These are phyloP conservation scores for Xerus inauris DNA, from an alignment of 2,113 vertebrate species.

Conservation along the genomic window DNA sequence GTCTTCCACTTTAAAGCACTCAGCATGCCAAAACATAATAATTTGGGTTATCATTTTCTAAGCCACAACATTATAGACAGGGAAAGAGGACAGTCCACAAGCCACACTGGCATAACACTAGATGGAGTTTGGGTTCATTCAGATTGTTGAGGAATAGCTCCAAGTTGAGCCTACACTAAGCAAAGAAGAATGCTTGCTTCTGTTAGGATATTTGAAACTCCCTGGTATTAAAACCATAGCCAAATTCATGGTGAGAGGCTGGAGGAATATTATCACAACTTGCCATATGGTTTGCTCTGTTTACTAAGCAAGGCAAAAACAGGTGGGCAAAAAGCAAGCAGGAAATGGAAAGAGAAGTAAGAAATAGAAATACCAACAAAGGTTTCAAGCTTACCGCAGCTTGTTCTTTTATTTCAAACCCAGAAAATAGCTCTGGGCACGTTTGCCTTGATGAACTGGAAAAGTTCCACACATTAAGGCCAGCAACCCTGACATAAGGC, in stretches of 20 bases:
- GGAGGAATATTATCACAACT: slow-evolving; percentile 43
- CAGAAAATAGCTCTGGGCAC: slow-evolving; percentile 74
- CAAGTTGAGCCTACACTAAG: not conserved
- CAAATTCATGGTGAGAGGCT: not conserved
- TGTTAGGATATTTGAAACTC: slow-evolving; percentile 42
- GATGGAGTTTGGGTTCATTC: not conserved
- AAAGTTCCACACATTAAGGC: slow-evolving; percentile 74
- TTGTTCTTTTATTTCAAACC: slow-evolving; percentile 76
- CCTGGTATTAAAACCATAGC: not conserved
- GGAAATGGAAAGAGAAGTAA: slow-evolving; percentile 55
- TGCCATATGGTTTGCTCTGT: slow-evolving; percentile 59
- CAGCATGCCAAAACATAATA: not conserved
- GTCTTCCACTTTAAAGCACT: not conserved
- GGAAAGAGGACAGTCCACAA: not conserved
- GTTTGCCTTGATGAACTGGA: slow-evolving; percentile 77
- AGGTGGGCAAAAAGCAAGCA: slow-evolving; percentile 30
- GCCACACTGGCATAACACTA: not conserved
- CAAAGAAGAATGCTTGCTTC: not conserved
- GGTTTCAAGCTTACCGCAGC: slow-evolving; percentile 54
- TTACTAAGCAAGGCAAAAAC: slow-evolving; percentile 51
- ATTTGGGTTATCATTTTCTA: not conserved
- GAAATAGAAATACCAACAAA: slow-evolving; percentile 62
- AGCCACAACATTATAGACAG: not conserved
- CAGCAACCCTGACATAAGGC: slow-evolving; percentile 67
- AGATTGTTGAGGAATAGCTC: not conserved